Evolutionary conservation across 1,140 invertebrate species (phyloP).

Genomic region (Streblospio benedicti): DNA sequence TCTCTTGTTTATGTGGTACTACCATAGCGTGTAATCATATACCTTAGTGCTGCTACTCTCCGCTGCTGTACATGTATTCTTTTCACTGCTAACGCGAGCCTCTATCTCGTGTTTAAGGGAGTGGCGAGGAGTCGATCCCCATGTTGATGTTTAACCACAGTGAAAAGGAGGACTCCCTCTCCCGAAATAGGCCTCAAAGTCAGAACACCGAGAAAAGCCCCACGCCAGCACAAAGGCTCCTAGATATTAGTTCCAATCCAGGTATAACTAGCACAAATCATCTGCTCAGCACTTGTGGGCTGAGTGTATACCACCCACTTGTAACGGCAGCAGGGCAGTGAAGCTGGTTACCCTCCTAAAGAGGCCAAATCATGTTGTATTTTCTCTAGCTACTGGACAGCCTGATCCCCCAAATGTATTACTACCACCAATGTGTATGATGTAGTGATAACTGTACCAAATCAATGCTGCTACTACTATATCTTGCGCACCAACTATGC

Average conservation of each 20-base stretch:
- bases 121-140: slow-evolving; percentile 46
- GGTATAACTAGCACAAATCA: slow-evolving; percentile 21
- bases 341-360: neutral
- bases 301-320: neutral
- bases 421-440: neutral
- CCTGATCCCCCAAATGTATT: neutral
- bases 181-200: slow-evolving; percentile 22
- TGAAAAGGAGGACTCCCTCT: slow-evolving; percentile 34
- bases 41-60: neutral
- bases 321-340: neutral
- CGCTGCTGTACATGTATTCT: neutral
- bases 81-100: neutral
- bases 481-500: too few relatives aligned
- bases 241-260: slow-evolving; percentile 38
- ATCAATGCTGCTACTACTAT: too few relatives aligned
- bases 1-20: neutral
- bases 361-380: neutral
- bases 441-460: too few relatives aligned
- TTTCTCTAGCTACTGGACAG: neutral
- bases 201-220: slow-evolving; percentile 18
- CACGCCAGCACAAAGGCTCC: slow-evolving; percentile 33
- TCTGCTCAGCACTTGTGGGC: neutral
- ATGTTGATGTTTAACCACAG: slow-evolving; percentile 49
- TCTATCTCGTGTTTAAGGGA: slow-evolving; percentile 19
- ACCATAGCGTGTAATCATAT: neutral